Evolutionary conservation across 2,113 vertebrate species (phyloP).

Genomic region (Capricornis sumatraensis): DNA sequence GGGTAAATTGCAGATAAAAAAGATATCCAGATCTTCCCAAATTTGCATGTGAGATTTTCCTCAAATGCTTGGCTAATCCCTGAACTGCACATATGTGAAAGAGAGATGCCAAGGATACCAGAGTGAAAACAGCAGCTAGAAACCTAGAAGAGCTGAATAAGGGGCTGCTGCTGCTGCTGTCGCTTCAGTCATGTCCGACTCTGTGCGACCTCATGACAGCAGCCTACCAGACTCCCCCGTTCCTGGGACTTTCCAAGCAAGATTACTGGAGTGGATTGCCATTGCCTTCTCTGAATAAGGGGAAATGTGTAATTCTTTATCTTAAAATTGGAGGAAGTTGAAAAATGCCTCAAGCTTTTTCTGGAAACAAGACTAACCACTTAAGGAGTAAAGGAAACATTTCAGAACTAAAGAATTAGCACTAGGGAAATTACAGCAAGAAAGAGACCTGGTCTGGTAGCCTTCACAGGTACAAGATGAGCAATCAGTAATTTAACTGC

Average conservation of each 20-base stretch:
- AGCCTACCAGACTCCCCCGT: not conserved
- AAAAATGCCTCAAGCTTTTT: not conserved
- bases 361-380: not conserved
- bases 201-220: not conserved
- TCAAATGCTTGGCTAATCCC: not conserved
- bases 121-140: not conserved
- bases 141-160: not conserved
- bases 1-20: not conserved
- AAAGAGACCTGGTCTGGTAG: not conserved
- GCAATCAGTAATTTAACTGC: not conserved
- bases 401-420: not conserved
- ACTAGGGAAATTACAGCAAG: not conserved
- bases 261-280: not conserved
- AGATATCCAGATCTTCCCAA: not conserved
- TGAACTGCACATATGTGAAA: not conserved
- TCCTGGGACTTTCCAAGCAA: not conserved
- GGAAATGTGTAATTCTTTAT: not conserved
- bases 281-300: not conserved
- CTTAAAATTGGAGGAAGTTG: not conserved
- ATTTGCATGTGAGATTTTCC: not conserved
- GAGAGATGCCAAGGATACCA: not conserved
- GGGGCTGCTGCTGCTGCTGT: not conserved
- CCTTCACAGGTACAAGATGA: not conserved
- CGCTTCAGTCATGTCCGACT: fast-evolving
- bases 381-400: not conserved